Conservation (phyloP, 23 tunicate species). For the Clavelina lepadiformis region DNA sequence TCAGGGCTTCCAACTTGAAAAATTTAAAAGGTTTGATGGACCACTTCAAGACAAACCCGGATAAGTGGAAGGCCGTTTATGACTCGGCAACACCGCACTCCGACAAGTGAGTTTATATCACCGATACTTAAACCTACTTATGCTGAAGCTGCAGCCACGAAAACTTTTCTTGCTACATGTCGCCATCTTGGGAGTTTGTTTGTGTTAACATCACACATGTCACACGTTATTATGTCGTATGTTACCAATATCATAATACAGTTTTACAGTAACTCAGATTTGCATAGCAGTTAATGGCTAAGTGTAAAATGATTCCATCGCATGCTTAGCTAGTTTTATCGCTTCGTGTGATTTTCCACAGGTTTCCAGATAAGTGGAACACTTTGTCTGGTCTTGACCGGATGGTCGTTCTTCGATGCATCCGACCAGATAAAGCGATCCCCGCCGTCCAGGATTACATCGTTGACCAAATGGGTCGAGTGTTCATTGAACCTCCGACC, state of each 20-base stretch:
- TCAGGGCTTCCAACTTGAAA: slow-evolving; percentile 74
- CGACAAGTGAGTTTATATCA: slow-evolving; percentile 57
- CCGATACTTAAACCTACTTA: no score
- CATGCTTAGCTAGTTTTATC: no score
- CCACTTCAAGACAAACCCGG: slow-evolving; percentile 36
- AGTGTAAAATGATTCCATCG: no score
- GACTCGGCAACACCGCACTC: slow-evolving; percentile 79
- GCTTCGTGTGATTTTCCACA: no score
- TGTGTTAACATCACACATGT: no score
- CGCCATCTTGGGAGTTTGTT: no score
- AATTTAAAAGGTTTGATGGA: slow-evolving; percentile 86
- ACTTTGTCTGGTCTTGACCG: slow-evolving; percentile 72
- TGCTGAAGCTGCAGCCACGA: no score
- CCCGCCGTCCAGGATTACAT: slow-evolving; percentile 94
- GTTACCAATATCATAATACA: no score
- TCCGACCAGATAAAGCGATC: slow-evolving; percentile 86
- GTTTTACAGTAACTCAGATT: no score
- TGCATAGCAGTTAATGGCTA: no score
- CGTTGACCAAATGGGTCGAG: slow-evolving; percentile 77
- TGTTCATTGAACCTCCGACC: slow-evolving; percentile 94
- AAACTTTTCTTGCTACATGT: no score
- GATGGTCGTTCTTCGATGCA: slow-evolving; percentile 77
- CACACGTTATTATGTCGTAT: no score
- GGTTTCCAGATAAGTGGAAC: slow-evolving; percentile 83
- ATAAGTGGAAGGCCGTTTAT: slow-evolving; percentile 60